Conservation (phyloP, 92 coral and sea anemone species). For the Actinernus sp. region DNA sequence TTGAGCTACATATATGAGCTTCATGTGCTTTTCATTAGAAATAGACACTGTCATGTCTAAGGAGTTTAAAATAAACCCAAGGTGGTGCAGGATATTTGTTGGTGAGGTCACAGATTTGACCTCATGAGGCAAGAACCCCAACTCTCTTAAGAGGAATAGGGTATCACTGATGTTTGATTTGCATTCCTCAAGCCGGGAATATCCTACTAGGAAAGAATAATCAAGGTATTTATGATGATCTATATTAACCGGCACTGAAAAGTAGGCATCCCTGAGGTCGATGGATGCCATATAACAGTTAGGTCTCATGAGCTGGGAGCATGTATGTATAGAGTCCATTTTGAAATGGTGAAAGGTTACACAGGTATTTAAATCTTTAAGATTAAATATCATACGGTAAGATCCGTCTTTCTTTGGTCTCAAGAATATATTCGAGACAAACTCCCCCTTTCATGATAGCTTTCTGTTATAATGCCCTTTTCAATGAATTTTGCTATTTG, state of each 20-base stretch:
- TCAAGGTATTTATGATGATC: no score
- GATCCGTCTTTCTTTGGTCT: no score
- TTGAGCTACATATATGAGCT: conserved; percentile 7
- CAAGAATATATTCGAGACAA: no score
- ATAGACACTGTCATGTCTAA: conserved; percentile 54
- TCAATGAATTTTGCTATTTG: conserved; percentile 45
- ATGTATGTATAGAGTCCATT: no score
- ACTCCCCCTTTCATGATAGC: no score
- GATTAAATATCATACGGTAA: no score
- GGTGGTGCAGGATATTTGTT: conserved; percentile 40
- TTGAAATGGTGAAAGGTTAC: no score
- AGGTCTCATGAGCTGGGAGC: no score
- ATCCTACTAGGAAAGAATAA: conserved; percentile 46
- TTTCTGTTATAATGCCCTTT: conserved; percentile 36
- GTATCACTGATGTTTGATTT: conserved; percentile 49
- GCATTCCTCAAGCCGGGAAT: conserved; percentile 32
- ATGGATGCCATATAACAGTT: no score
- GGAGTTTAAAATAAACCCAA: conserved; percentile 61
- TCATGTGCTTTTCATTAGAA: conserved; percentile 13
- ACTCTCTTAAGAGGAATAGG: conserved; percentile 17
- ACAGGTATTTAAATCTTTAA: no score
- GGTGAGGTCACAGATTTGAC: conserved; percentile 67
- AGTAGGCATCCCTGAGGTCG: no score
- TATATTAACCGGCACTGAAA: no score
- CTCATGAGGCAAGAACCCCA: conserved; percentile 48